Evolutionary conservation across 2,797 vertebrate genomes (phyloP).

Genomic region (Pantherophis vulpinus): DNA sequence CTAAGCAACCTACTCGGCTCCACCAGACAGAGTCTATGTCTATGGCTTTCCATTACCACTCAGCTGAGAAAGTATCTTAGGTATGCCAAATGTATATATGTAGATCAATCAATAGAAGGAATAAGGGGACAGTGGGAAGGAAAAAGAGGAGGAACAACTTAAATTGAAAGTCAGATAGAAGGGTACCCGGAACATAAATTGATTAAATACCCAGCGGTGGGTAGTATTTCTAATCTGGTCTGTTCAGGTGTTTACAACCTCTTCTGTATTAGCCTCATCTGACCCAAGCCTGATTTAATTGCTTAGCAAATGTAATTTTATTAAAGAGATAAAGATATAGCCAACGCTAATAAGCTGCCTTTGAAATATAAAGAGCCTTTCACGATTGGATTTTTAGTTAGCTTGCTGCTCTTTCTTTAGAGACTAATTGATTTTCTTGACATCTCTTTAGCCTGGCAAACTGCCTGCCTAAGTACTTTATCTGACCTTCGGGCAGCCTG

Average conservation of each 20-base stretch:
- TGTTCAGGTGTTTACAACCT: constrained; percentile 58
- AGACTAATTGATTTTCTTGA: constrained; percentile 84
- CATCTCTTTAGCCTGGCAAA: constrained; percentile 82
- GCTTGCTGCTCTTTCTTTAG: constrained; percentile 78
- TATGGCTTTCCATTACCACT: constrained; percentile 58
- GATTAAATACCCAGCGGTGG: constrained; percentile 44
- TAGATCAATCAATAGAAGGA: constrained; percentile 62
- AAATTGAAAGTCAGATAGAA: constrained; percentile 49
- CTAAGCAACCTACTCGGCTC: constrained; percentile 65
- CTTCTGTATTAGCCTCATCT: constrained; percentile 54
- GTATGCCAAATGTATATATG: constrained; percentile 51
- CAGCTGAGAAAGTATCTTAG: constrained; percentile 58
- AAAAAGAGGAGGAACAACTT: constrained; percentile 59
- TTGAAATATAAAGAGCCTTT: constrained; percentile 72
- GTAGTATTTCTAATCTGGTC: constrained; percentile 44
- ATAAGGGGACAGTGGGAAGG: background rate
- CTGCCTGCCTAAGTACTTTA: constrained; percentile 84
- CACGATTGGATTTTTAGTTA: constrained; percentile 76
- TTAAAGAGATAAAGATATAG: constrained; percentile 72
- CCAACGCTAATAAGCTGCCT: constrained; percentile 71
- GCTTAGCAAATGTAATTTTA: constrained; percentile 76
- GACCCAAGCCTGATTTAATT: constrained; percentile 69
- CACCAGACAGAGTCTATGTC: constrained; percentile 51
- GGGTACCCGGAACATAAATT: constrained; percentile 41
- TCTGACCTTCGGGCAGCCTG: constrained; percentile 79